These are phyloP conservation scores for Podarcis lilfordi DNA, from an alignment of 2,797 vertebrate genomes.

Conservation along the genomic window DNA sequence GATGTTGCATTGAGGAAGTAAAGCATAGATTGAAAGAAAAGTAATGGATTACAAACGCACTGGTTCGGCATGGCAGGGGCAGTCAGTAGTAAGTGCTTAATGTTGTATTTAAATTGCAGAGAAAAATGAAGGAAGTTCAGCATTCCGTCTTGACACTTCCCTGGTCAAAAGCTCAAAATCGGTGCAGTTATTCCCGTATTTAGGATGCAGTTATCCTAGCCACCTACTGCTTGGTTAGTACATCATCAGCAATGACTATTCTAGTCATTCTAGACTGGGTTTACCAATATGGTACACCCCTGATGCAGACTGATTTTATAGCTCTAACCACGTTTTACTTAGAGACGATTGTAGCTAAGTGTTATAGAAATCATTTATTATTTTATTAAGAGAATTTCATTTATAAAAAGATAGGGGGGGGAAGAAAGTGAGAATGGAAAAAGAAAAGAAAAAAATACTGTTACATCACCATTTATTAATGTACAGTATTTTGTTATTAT, in stretches of 20 bases:
- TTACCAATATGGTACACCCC: not conserved
- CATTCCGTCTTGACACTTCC: not conserved
- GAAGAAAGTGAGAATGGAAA: too few relatives aligned
- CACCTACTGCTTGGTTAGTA: not conserved
- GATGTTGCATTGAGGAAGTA: not conserved
- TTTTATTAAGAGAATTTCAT: too few relatives aligned
- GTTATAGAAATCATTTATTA: too few relatives aligned
- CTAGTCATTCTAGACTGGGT: not conserved
- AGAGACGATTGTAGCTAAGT: too few relatives aligned
- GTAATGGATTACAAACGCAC: slow-evolving; percentile 35
- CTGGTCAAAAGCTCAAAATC: not conserved
- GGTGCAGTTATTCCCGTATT: not conserved
- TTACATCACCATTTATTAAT: too few relatives aligned
- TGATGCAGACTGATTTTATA: too few relatives aligned
- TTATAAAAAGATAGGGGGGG: too few relatives aligned
- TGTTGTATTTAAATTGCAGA: not conserved
- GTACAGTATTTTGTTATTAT: too few relatives aligned
- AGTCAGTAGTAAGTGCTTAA: not conserved
- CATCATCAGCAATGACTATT: not conserved
- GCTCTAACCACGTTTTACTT: too few relatives aligned
- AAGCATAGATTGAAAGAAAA: slow-evolving; percentile 41
- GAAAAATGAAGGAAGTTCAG: not conserved
- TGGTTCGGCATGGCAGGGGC: slow-evolving; percentile 19
- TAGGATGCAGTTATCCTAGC: not conserved
- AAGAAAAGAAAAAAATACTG: too few relatives aligned